phyloP scores from a whole-genome alignment of 2,888 invertebrate species.

The Leptura quadrifasciata region DNA sequence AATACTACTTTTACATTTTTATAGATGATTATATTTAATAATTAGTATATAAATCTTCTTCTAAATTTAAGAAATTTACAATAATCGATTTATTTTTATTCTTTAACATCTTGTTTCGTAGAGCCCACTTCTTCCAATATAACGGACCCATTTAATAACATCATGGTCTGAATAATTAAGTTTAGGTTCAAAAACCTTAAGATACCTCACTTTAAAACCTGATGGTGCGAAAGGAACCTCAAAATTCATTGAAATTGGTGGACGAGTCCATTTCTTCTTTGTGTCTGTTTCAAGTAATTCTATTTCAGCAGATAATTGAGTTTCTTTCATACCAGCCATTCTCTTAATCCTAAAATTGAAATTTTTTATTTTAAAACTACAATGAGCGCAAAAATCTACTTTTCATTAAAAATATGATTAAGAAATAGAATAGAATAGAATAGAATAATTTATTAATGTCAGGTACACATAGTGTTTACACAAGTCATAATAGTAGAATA shows the following conservation, averaged over 20 bases:
- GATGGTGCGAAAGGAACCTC: conserved; percentile 99
- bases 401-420: no score
- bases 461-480: no score
- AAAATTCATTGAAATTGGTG: conserved; percentile 99
- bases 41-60: neutral
- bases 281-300: conserved; percentile 98
- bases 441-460: no score
- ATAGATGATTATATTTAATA: neutral
- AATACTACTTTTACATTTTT: neutral
- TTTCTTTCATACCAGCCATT: conserved; percentile 99
- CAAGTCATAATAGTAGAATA: no score
- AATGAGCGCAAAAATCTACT: no score
- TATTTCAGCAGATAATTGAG: conserved; percentile 99
- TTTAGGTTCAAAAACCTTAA: conserved; percentile 99
- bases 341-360: conserved; percentile 84
- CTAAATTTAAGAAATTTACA: neutral
- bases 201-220: conserved; percentile 98
- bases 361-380: no score
- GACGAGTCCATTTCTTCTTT: conserved; percentile 99
- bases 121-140: conserved; percentile 98
- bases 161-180: conserved; percentile 99
- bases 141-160: conserved; percentile 99
- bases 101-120: conserved; percentile 99
- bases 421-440: no score
- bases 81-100: neutral